phyloP scores from a whole-genome alignment of 2,797 vertebrate genomes.

The Takifugu ocellatus region DNA sequence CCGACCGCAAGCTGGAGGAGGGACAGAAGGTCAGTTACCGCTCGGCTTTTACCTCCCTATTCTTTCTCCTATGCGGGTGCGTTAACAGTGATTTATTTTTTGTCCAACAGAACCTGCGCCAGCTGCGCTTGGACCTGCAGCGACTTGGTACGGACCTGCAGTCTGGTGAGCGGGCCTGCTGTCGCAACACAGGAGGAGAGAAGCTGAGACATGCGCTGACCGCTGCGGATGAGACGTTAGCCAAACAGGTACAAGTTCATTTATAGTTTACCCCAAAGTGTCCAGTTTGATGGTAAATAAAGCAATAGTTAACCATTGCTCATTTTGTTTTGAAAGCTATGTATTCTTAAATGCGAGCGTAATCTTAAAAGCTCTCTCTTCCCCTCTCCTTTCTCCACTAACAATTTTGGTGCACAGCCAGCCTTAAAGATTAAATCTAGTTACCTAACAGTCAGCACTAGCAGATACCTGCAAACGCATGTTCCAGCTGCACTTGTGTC shows the following conservation, averaged over 20 bases:
- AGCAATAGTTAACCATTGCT: neutral
- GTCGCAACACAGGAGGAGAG: conserved; percentile 89
- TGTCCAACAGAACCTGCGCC: conserved; percentile 80
- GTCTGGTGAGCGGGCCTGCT: conserved; percentile 90
- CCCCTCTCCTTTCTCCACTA: conserved; percentile 37
- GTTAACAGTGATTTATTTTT: neutral
- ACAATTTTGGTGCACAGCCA: conserved; percentile 31
- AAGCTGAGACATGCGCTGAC: conserved; percentile 82
- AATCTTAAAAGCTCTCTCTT: conserved; percentile 19
- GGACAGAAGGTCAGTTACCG: conserved; percentile 86
- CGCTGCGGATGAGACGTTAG: conserved; percentile 83
- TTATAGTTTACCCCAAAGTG: no score
- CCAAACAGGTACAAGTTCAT: conserved; percentile 82
- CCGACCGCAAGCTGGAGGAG: conserved; percentile 89
- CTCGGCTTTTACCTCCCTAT: neutral
- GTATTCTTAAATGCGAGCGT: conserved; percentile 4
- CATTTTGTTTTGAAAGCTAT: neutral
- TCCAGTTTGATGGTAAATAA: neutral
- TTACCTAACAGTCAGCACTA: conserved; percentile 35
- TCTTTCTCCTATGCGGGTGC: neutral
- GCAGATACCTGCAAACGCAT: conserved; percentile 28
- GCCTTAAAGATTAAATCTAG: conserved; percentile 50
- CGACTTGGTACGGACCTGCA: conserved; percentile 83
- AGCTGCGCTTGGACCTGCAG: conserved; percentile 84
- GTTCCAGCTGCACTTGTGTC: conserved; percentile 14